Base-by-base conservation (phyloP, 2,888 invertebrate genomes). In the Xanthorhoe designata region DNA sequence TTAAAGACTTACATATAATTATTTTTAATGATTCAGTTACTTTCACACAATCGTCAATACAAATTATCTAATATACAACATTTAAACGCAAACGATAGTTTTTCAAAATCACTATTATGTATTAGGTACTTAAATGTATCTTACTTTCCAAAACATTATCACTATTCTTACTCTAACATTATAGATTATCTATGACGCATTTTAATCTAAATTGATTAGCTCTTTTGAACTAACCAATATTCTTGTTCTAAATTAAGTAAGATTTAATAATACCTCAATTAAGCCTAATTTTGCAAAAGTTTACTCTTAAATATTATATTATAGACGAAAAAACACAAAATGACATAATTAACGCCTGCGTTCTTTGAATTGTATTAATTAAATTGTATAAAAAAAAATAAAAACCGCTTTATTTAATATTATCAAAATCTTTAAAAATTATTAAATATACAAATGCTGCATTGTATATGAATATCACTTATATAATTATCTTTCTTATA, bases 231-330 rank as follows among this genome's bases (percentile, higher is more conserved):
- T 42, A 42, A 42, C 38, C 38, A 13, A 42, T 42, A 9, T 54
- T 55, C 1, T 18, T 32, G 29, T 52, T 35, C 32, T 18, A 9
- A 1, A 10, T 19, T 2, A 50, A 9, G 18, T 50, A 19, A 54
- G 18, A 47, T 56, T 57, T 17, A 47, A 47, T 61, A 61, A 61
- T 61, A 61, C 60, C 53, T 47, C 13, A 53, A 17, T 29, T 51
- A 42, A 18, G 32, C 38, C 32, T 59, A 50, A 38, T 18, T 51
- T 50, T 9, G 24, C 15, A n/a, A 50, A 24, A 32, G 6, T 5
- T 24, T 24, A 24, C 24, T 24, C 24, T 3, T 24, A 6, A 32
- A 15, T 15, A 38, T 4, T 38, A 38, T 17, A 15, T 38, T 53
- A 35, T 35, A 19, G 38, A 55, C 42, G 17, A 55, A n/a, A n/a